Conservation (phyloP, 2,888 invertebrate species). For the Synergus umbraculus region DNA sequence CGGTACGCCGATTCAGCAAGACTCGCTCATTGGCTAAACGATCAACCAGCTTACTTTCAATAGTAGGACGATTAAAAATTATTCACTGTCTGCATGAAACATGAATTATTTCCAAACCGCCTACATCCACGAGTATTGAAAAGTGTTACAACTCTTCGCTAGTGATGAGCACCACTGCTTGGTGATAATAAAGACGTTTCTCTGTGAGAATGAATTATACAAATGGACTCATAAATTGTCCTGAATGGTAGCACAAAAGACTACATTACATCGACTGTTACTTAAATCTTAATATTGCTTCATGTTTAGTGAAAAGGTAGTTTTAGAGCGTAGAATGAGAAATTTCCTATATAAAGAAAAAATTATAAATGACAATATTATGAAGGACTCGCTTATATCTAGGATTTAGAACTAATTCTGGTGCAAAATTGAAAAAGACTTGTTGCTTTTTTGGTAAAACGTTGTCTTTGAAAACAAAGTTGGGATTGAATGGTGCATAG, state of each 20-base stretch:
- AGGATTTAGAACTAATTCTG: background rate
- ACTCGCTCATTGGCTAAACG: slow-evolving; percentile 28
- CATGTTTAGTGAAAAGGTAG: background rate
- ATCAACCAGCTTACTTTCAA: slow-evolving; percentile 37
- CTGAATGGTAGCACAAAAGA: background rate
- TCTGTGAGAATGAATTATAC: slow-evolving; percentile 9
- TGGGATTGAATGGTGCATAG: background rate
- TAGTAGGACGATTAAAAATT: slow-evolving; percentile 38
- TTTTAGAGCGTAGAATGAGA: background rate
- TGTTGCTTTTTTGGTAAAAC: background rate
- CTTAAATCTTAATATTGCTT: background rate
- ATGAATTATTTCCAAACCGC: slow-evolving; percentile 27
- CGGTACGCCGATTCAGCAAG: slow-evolving; percentile 16
- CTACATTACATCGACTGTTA: background rate
- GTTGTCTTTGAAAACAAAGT: background rate
- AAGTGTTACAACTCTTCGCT: slow-evolving; percentile 21
- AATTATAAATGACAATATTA: background rate
- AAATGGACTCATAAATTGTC: background rate
- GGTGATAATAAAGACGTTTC: slow-evolving; percentile 19
- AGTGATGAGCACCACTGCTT: slow-evolving; percentile 19
- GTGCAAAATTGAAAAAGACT: background rate
- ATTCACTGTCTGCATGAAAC: slow-evolving; percentile 23
- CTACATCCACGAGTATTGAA: slow-evolving; percentile 19
- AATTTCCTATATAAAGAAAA: background rate
- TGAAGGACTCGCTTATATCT: background rate